Evolutionary conservation across 2,113 vertebrate genomes (phyloP).

Genomic region (Cyanoliseus patagonus): DNA sequence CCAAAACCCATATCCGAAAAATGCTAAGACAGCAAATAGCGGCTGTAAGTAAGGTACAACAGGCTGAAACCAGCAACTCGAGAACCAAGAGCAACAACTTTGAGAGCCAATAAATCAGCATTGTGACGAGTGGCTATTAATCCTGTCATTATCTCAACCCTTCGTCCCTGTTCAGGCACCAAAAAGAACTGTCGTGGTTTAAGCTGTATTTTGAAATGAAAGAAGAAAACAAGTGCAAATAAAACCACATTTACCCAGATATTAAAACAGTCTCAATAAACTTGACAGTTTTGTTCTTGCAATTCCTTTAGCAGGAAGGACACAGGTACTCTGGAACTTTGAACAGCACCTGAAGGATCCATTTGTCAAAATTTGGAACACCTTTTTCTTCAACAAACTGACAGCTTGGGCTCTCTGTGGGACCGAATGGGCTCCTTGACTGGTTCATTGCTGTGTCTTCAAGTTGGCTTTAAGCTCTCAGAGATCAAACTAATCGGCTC

Average conservation of each 20-base stretch:
- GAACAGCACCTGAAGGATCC: not conserved
- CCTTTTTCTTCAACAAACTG: not conserved
- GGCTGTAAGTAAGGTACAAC: too few relatives aligned
- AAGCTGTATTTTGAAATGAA: not conserved
- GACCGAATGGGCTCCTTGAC: not conserved
- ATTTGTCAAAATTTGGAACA: not conserved
- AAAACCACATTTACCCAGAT: not conserved
- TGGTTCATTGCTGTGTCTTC: not conserved
- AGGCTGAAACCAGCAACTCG: too few relatives aligned
- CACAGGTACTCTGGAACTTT: accelerated
- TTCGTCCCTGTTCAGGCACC: too few relatives aligned
- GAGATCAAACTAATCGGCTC: not conserved
- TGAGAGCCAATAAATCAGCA: too few relatives aligned
- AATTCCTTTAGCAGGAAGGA: not conserved
- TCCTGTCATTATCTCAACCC: too few relatives aligned
- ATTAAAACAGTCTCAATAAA: not conserved
- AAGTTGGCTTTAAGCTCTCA: not conserved
- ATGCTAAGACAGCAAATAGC: too few relatives aligned
- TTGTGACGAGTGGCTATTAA: too few relatives aligned
- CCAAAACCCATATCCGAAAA: too few relatives aligned
- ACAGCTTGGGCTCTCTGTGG: not conserved
- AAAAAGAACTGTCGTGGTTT: too few relatives aligned
- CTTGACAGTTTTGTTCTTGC: not conserved
- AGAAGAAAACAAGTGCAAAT: not conserved
- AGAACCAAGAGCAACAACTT: too few relatives aligned